phyloP scores from a whole-genome alignment of 2,113 vertebrate genomes.

The Brachirus orientalis region DNA sequence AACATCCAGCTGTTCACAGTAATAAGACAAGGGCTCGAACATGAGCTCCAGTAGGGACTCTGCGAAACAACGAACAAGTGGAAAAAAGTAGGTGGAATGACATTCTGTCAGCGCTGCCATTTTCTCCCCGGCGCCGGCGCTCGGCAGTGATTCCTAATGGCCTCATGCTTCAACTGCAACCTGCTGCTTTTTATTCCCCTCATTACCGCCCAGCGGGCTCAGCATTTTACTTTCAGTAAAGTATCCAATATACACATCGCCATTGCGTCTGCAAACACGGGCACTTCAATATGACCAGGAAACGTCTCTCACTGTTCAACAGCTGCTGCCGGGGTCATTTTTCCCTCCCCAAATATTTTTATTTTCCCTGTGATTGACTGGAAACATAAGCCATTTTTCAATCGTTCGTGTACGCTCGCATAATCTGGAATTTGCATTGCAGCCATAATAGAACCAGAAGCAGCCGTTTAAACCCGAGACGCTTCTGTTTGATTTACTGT shows the following conservation, averaged over 20 bases:
- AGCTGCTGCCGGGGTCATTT: neutral
- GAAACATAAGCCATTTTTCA: neutral
- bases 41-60: conserved; percentile 4
- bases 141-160: conserved; percentile 40
- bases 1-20: neutral
- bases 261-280: neutral
- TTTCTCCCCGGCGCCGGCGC: conserved; percentile 46
- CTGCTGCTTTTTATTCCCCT: conserved; percentile 42
- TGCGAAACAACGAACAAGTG: neutral
- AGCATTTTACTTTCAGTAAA: conserved; percentile 34
- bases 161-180: conserved; percentile 59
- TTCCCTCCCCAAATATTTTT: conserved; percentile 18
- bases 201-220: conserved; percentile 37
- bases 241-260: conserved; percentile 35
- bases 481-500: no score
- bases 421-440: neutral
- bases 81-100: conserved; percentile 39
- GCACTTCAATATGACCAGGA: conserved; percentile 13
- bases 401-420: no score
- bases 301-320: neutral
- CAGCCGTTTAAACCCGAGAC: no score
- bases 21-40: conserved; percentile 12
- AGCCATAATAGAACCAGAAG: neutral
- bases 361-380: conserved; percentile 18
- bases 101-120: conserved; percentile 58